These are phyloP conservation scores for Dryococelus australis DNA, from an alignment of 2,888 invertebrate genomes.

Conservation along the genomic window DNA sequence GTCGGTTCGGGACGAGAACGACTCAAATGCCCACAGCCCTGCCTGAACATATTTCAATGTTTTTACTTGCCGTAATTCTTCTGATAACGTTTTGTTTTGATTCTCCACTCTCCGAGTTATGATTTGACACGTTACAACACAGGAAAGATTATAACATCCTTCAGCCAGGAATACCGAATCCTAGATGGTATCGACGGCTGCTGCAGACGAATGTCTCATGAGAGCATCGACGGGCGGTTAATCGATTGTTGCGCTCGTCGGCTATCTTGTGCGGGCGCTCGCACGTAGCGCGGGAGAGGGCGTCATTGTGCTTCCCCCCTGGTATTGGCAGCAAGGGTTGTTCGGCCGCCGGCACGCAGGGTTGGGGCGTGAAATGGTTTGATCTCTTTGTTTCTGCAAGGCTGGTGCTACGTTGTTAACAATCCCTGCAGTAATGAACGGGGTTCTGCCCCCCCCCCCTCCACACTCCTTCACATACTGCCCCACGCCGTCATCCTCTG, in stretches of 20 bases:
- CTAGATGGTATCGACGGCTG: not conserved
- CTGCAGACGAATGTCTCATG: not conserved
- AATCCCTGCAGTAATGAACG: constrained; percentile 30
- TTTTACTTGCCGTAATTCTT: not conserved
- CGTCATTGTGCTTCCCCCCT: constrained; percentile 7
- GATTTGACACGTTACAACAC: not conserved
- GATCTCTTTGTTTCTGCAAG: constrained; percentile 28
- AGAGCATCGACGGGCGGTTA: not conserved
- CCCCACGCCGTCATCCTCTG: not conserved
- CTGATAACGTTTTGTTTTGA: not conserved
- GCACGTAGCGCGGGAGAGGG: not conserved
- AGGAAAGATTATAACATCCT: not conserved
- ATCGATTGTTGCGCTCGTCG: not conserved
- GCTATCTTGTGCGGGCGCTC: not conserved
- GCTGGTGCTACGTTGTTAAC: constrained; percentile 27
- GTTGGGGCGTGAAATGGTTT: constrained; percentile 9
- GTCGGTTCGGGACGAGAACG: not conserved
- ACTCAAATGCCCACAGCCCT: not conserved
- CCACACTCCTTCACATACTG: too few relatives aligned
- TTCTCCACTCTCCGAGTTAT: not conserved
- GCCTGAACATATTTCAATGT: not conserved
- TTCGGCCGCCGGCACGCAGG: not conserved
- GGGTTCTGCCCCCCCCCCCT: not conserved
- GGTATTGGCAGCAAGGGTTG: constrained; percentile 16
- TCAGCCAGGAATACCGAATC: not conserved